Conservation (phyloP, 2,797 vertebrate genomes). For the Tragelaphus eurycerus region DNA sequence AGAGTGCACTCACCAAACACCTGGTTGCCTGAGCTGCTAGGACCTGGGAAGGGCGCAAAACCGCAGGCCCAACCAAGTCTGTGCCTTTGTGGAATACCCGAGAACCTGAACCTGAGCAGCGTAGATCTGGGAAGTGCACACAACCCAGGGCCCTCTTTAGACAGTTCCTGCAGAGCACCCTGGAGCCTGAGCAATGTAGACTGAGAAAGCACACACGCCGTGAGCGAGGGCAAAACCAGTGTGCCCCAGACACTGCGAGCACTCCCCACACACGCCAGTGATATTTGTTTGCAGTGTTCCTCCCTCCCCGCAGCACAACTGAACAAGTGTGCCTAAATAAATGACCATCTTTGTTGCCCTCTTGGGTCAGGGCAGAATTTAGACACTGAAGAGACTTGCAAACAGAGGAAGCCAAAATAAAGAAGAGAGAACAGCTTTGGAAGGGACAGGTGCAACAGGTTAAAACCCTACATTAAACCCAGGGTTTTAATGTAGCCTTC, state of each 20-base stretch:
- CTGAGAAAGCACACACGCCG: not conserved
- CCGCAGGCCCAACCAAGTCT: not conserved
- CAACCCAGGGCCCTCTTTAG: accelerated
- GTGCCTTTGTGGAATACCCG: not conserved
- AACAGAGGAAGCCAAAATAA: not conserved
- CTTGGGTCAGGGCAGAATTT: not conserved
- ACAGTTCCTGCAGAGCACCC: not conserved
- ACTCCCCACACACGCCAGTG: not conserved
- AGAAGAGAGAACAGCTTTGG: not conserved
- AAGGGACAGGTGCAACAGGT: not conserved
- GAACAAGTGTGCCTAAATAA: not conserved
- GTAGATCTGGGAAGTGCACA: not conserved
- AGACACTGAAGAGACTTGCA: not conserved
- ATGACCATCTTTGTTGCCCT: not conserved
- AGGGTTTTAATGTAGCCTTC: too few species aligned
- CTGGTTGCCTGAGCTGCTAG: not conserved
- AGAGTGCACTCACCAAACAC: not conserved
- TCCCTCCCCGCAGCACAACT: accelerated
- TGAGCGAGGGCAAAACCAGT: not conserved
- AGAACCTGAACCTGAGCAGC: not conserved
- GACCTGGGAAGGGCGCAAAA: not conserved
- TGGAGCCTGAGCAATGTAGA: not conserved
- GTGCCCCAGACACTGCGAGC: not conserved
- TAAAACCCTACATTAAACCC: not conserved
- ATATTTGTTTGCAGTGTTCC: not conserved